Percentiles rank a stretch among this genome's conserved stretches.
Conservation (phyloP, 2,888 invertebrate genomes). For the Agonopterix arenella region DNA sequence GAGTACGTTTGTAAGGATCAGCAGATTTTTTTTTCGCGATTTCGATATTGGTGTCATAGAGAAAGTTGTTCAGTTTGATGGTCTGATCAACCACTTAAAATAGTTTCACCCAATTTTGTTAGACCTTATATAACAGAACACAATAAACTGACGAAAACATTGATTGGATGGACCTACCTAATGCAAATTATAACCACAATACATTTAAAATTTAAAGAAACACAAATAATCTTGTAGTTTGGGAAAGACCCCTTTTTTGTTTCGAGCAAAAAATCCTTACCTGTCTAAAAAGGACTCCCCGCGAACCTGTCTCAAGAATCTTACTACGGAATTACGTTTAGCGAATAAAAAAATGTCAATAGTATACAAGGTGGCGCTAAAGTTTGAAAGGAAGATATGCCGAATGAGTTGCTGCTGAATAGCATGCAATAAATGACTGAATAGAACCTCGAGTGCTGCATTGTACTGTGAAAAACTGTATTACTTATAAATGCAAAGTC, state of each 20-base stretch:
- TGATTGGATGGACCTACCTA: no score
- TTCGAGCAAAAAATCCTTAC: constrained; percentile 39
- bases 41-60: no score
- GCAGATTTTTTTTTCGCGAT: no score
- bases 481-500: no score
- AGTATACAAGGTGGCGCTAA: constrained; percentile 60
- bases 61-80: no score
- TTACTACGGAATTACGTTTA: constrained; percentile 61
- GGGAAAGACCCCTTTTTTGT: constrained; percentile 43
- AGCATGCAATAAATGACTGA: constrained; percentile 37
- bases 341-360: constrained; percentile 49
- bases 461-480: background rate
- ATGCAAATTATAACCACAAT: background rate
- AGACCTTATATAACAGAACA: no score
- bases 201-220: background rate
- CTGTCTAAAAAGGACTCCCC: constrained; percentile 36
- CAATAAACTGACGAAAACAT: no score
- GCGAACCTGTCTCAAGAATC: constrained; percentile 37
- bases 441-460: constrained; percentile 18
- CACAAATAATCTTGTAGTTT: constrained; percentile 17
- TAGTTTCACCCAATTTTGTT: no score
- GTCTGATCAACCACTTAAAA: no score
- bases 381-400: constrained; percentile 33
- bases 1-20: no score
- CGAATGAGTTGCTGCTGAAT: constrained; percentile 28